Evolutionary conservation across 1,140 invertebrate genomes (phyloP), one percentile per base, ranked within the genome.

Genomic region (Drosophila obscura): DNA sequence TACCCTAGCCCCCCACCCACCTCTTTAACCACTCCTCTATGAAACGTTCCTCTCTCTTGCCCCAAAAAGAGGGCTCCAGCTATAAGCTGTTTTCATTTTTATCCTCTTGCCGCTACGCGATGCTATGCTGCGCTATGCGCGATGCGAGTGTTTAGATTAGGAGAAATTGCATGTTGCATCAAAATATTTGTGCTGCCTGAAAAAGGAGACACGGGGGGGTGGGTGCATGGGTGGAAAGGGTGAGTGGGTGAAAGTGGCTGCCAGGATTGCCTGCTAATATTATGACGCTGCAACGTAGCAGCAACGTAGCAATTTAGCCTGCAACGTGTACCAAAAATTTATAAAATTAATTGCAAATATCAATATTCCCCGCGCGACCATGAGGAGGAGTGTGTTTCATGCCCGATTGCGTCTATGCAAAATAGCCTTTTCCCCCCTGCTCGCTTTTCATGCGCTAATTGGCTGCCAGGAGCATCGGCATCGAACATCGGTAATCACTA

Each of bases 151-250:
- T 79, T 85, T 85, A 85, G 82, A 88, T 88, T 88, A 81, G 66
- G 44, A 75, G 79, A 82, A 88, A 88, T 80, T 88, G 83, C 83
- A 69, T 79, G 83, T 71, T 79, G 83, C 82, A 79, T 88, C 76
- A 73, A 88, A 88, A 88, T 87, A 88, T 87, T 87, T 88, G 46
- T 7, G 57, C 63, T 35, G 48, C 13, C 44, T 51, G 64, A 46
- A 53, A 73, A 11, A 35, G 55, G 39, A 19, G 19, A 19, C 19
- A 19, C 19, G 1, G 19, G 19, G 16, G 22, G n/a, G 16, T 22
- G 22, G 22, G 22, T 19, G 19, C 22, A 24, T 19, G 19, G 19
- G 16, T 16, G 1, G 19, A 19, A 1, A 19, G 19, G 19, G 19
- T 19, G 22, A 24, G 13, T 26, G 35, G 35, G 35, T 39, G 35